Evolutionary conservation across 2,888 invertebrate species (phyloP).

Genomic region (Horisme vitalbata): DNA sequence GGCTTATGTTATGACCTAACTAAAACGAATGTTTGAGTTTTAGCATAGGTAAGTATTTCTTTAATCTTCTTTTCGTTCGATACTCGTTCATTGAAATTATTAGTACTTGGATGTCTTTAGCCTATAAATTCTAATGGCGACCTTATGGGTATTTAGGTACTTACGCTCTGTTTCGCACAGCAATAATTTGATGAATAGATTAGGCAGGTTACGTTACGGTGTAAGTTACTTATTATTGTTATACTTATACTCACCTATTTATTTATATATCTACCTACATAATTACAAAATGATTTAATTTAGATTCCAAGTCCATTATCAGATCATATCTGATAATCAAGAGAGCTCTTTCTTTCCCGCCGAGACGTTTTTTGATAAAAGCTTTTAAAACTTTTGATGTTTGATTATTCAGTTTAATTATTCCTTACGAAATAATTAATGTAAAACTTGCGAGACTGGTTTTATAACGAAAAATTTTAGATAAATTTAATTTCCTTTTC

Average conservation of each 20-base stretch:
- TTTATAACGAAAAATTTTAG: not conserved
- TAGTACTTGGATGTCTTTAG: conserved; percentile 12
- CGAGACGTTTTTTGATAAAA: not conserved
- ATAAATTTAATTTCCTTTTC: not conserved
- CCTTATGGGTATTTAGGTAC: conserved; percentile 15
- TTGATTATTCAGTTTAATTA: not conserved
- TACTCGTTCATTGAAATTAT: not conserved
- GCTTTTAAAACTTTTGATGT: not conserved
- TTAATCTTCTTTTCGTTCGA: too few relatives aligned
- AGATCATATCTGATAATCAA: not conserved
- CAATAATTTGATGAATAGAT: conserved; percentile 11
- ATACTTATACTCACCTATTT: not conserved
- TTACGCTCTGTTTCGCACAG: conserved; percentile 9
- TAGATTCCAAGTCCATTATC: too few relatives aligned
- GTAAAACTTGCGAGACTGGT: conserved; percentile 5
- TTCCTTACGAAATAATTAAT: not conserved
- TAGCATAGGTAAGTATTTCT: too few relatives aligned
- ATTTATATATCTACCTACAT: too few relatives aligned
- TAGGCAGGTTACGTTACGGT: not conserved
- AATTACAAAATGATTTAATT: too few relatives aligned
- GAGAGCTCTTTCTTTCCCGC: not conserved
- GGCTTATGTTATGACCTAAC: too few relatives aligned
- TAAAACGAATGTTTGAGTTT: conserved; percentile 16
- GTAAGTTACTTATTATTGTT: not conserved
- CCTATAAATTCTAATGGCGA: conserved; percentile 23